Conservation (phyloP, 2,113 vertebrate species). For the Poicephalus meyeri region DNA sequence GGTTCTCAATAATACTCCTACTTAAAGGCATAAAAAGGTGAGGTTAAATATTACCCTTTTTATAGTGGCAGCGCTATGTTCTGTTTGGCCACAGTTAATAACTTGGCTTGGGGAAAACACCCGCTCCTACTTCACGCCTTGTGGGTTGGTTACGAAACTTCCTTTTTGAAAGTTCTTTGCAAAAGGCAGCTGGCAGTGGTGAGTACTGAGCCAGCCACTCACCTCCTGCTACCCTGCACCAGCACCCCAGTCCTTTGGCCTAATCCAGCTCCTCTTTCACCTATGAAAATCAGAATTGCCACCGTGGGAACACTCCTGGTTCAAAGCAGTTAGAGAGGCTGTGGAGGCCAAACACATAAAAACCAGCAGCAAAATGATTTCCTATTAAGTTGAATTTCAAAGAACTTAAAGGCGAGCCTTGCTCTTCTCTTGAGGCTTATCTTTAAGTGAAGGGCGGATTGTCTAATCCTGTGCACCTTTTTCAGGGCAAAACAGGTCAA, state of each 20-base stretch:
- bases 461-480: neutral
- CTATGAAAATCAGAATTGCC: neutral
- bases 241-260: rapidly evolving
- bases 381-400: conserved; percentile 32
- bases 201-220: neutral
- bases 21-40: neutral
- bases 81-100: neutral
- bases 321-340: neutral
- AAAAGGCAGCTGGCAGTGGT: neutral
- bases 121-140: neutral
- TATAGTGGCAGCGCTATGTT: neutral
- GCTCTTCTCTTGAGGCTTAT: conserved; percentile 30
- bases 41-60: neutral
- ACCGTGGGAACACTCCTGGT: neutral
- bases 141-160: conserved; percentile 11
- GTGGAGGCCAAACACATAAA: neutral
- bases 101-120: neutral
- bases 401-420: neutral
- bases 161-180: neutral
- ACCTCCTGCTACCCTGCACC: neutral
- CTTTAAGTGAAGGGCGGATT: neutral
- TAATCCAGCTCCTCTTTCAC: neutral
- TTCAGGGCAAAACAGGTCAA: neutral
- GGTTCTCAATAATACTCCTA: neutral
- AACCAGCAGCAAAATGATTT: neutral